phyloP scores from a whole-genome alignment of 2,797 vertebrate genomes.

The Scolopax rusticola region DNA sequence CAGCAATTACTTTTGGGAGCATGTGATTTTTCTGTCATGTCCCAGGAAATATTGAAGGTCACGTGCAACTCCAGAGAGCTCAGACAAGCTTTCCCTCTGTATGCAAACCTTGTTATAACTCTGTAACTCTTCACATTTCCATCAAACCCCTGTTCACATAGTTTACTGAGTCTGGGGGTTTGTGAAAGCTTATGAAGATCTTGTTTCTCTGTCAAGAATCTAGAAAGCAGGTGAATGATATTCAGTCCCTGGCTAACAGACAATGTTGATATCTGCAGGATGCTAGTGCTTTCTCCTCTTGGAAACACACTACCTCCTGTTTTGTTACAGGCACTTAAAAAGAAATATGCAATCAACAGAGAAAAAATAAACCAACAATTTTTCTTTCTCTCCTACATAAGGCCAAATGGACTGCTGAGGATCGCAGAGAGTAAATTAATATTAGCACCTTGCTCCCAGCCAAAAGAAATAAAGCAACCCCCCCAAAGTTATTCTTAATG shows the following conservation, averaged over 20 bases:
- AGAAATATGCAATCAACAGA: not conserved
- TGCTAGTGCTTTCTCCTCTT: not conserved
- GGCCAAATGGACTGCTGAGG: not conserved
- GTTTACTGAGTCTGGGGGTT: not conserved
- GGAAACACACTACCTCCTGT: not conserved
- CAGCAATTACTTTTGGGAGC: not conserved
- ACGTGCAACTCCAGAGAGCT: not conserved
- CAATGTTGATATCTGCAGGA: not conserved
- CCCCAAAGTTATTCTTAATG: not conserved
- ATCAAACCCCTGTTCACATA: not conserved
- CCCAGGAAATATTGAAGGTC: not conserved
- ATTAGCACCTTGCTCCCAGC: not conserved
- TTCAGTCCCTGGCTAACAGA: not conserved
- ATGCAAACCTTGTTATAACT: not conserved
- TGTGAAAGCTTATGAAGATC: not conserved
- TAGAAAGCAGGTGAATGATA: conserved; percentile 8
- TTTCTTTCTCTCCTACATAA: not conserved
- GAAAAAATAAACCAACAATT: not conserved
- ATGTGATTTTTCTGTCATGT: fast-evolving
- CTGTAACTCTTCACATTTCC: not conserved
- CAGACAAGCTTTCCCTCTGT: not conserved
- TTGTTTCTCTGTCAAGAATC: not conserved
- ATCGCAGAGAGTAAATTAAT: not conserved
- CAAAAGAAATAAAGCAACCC: not conserved
- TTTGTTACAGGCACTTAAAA: conserved; percentile 1